Percentiles rank a stretch among this genome's conserved stretches.
phyloP scores from a whole-genome alignment of 1,140 invertebrate genomes.

The Hormaphis cornu region DNA sequence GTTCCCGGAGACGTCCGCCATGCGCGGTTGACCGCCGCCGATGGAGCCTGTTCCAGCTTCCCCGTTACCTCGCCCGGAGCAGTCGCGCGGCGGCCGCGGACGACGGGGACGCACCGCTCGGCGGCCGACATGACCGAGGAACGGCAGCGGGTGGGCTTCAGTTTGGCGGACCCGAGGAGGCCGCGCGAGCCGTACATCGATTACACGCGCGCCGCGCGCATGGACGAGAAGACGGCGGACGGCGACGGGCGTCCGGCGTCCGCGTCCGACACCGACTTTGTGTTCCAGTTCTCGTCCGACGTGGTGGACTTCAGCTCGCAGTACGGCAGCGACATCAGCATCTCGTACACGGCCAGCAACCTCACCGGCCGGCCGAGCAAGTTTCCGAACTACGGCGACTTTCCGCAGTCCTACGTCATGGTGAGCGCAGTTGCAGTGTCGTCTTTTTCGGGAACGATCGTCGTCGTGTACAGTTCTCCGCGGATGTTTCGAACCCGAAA shows the following conservation, averaged over 20 bases:
- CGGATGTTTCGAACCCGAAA: neutral
- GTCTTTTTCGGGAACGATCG: constrained; percentile 12
- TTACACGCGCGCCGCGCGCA: neutral
- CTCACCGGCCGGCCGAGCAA: constrained; percentile 69
- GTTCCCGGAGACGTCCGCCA: too few species aligned
- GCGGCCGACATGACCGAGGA: neutral
- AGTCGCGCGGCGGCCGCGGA: neutral
- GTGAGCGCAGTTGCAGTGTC: too few species aligned
- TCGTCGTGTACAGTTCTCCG: neutral
- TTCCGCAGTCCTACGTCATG: constrained; percentile 78
- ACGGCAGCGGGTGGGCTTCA: neutral
- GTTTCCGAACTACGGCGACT: constrained; percentile 81
- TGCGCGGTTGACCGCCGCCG: too few species aligned
- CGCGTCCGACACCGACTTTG: neutral
- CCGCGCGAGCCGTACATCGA: neutral
- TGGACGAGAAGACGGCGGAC: neutral
- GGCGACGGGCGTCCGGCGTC: neutral
- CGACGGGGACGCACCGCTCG: too few species aligned
- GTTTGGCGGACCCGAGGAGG: neutral
- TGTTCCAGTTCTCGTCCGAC: constrained; percentile 52
- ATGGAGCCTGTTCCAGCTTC: too few species aligned
- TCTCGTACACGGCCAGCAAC: constrained; percentile 79
- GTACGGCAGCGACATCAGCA: constrained; percentile 76
- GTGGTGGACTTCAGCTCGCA: constrained; percentile 79
- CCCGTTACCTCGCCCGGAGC: neutral